Conservation (phyloP, 2,113 vertebrate species). For the Pachycephala philippinensis region DNA sequence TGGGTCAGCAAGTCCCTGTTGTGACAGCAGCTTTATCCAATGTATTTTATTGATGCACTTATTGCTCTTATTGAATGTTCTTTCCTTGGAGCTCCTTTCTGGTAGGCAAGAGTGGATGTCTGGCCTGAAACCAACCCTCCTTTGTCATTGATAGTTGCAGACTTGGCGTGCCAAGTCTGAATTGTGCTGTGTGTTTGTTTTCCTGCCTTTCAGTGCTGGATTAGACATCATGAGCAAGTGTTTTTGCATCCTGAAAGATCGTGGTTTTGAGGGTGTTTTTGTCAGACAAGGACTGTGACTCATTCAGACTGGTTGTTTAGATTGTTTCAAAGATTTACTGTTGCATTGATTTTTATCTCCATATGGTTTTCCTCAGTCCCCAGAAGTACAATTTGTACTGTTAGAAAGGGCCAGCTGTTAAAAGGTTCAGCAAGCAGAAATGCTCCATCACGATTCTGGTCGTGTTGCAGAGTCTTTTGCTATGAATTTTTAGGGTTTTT, state of each 20-base stretch:
- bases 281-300: not conserved
- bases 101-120: not conserved
- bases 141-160: not conserved
- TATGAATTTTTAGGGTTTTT: not conserved
- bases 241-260: not conserved
- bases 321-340: not conserved
- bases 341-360: not conserved
- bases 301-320: not conserved
- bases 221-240: not conserved
- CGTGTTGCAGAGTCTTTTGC: not conserved
- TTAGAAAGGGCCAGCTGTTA: not conserved
- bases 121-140: not conserved
- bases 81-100: not conserved
- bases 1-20: not conserved
- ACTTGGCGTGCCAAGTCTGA: not conserved
- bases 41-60: not conserved
- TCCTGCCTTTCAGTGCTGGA: not conserved
- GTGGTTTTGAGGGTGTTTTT: not conserved
- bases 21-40: not conserved
- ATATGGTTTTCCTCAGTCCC: not conserved
- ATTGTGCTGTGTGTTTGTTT: not conserved
- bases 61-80: not conserved
- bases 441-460: not conserved
- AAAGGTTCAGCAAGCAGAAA: not conserved
- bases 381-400: conserved; percentile 9